Evolutionary conservation across 2,797 vertebrate genomes (phyloP).

Genomic region (Xenops minutus): DNA sequence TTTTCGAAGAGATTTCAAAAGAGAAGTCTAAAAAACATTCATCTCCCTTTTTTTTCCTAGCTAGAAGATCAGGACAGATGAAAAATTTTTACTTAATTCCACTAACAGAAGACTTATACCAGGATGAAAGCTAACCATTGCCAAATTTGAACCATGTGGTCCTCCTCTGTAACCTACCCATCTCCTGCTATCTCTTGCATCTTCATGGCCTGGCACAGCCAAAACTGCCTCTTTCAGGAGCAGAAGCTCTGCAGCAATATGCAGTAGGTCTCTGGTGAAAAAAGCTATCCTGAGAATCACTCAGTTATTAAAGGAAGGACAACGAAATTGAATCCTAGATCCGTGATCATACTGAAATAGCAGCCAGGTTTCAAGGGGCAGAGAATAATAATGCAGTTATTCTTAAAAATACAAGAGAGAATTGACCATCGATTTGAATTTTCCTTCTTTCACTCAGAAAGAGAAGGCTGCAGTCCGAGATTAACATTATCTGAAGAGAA

Average conservation of each 20-base stretch:
- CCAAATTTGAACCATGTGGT: background rate
- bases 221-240: background rate
- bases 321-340: background rate
- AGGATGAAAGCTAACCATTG: background rate
- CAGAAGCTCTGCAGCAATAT: background rate
- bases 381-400: background rate
- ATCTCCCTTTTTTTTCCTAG: background rate
- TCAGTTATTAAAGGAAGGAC: slow-evolving; percentile 1
- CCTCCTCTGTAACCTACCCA: background rate
- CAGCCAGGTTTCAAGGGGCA: background rate
- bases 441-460: background rate
- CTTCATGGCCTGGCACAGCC: background rate
- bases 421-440: background rate
- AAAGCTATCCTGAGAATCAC: background rate
- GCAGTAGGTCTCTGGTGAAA: background rate
- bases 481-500: slow-evolving; percentile 10
- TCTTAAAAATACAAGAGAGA: background rate
- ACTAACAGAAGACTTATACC: background rate
- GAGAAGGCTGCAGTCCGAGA: background rate
- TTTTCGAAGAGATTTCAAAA: background rate
- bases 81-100: background rate
- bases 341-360: background rate
- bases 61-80: background rate
- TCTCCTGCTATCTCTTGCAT: background rate
- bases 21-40: background rate